Conservation (phyloP, 2,797 vertebrate genomes). For the Rhinatrema bivittatum region DNA sequence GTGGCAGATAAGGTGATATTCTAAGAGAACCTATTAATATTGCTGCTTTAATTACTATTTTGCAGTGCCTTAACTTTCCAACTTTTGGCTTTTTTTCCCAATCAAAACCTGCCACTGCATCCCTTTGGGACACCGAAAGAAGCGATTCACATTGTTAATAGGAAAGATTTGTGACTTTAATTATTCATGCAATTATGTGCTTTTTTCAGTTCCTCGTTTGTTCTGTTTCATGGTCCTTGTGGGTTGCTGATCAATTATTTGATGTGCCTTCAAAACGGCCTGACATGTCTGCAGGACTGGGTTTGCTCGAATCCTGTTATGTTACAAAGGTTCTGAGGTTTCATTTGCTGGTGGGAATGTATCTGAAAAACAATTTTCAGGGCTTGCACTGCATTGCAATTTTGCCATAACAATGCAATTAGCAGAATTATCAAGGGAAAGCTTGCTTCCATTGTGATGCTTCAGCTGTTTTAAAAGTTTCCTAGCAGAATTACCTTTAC, state of each 20-base stretch:
- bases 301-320: conserved; percentile 7
- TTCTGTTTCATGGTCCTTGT: conserved; percentile 50
- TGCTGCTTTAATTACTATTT: too few species aligned
- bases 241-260: conserved; percentile 58
- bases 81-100: conserved; percentile 42
- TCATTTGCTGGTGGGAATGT: conserved; percentile 16
- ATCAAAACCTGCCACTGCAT: conserved; percentile 32
- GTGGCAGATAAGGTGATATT: too few species aligned
- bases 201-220: conserved; percentile 48
- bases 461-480: conserved; percentile 24
- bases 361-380: conserved; percentile 27
- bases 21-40: neutral
- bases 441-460: conserved; percentile 1
- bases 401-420: conserved; percentile 42
- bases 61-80: too few species aligned
- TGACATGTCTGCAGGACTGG: conserved; percentile 25
- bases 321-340: conserved; percentile 11
- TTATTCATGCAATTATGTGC: conserved; percentile 60
- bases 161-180: conserved; percentile 49
- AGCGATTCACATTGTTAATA: conserved; percentile 40
- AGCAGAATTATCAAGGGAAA: conserved; percentile 33
- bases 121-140: conserved; percentile 39
- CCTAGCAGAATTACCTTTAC: neutral
- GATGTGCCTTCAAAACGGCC: conserved; percentile 52
- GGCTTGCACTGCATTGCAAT: conserved; percentile 13